phyloP scores from a whole-genome alignment of 2,113 vertebrate genomes.

The Thamnaconus septentrionalis region DNA sequence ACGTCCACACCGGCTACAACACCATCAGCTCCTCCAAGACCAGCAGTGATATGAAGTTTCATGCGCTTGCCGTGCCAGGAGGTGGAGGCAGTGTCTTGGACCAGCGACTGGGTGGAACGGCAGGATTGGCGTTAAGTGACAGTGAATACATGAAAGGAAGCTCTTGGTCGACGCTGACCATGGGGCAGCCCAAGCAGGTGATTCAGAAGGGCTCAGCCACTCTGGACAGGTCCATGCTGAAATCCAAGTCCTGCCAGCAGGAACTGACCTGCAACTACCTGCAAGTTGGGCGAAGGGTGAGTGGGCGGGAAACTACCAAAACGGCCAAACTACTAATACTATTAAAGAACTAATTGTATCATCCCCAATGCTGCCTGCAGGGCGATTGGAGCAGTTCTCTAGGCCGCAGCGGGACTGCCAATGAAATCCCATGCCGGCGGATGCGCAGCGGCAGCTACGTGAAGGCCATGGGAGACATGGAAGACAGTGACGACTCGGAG shows the following conservation, averaged over 20 bases:
- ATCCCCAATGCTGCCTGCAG: conserved; percentile 46
- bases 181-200: conserved; percentile 91
- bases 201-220: conserved; percentile 94
- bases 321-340: no score
- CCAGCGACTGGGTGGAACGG: conserved; percentile 17
- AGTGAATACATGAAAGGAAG: conserved; percentile 90
- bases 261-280: conserved; percentile 94
- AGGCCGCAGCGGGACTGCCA: conserved; percentile 75
- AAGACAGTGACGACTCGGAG: conserved; percentile 96
- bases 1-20: conserved; percentile 94
- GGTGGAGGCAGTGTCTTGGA: conserved; percentile 37
- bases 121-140: conserved; percentile 69
- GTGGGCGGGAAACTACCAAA: conserved; percentile 20
- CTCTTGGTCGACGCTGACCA: conserved; percentile 94
- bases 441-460: conserved; percentile 99
- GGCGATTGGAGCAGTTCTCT: conserved; percentile 90
- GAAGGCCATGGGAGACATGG: conserved; percentile 96
- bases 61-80: conserved; percentile 69
- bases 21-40: conserved; percentile 95
- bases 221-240: conserved; percentile 93
- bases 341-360: no score
- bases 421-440: conserved; percentile 92
- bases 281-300: conserved; percentile 85
- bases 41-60: conserved; percentile 83
- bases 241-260: conserved; percentile 97